A percentile compares a stretch with the other conserved stretches of the same genome.
Evolutionary conservation across 2,888 invertebrate genomes (phyloP).

Genomic region (Agriopis leucophaearia): DNA sequence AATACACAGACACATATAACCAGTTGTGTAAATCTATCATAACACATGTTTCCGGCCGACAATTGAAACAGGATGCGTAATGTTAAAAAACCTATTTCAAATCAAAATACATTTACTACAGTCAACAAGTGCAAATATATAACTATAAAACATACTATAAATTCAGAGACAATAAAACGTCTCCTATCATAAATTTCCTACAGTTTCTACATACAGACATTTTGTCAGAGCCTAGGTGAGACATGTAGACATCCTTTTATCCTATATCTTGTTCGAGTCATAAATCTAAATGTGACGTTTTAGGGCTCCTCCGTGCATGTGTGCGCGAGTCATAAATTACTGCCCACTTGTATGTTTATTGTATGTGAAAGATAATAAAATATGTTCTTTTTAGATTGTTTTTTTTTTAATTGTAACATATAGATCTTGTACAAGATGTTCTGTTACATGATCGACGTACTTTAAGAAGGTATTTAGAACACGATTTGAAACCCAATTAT

Average conservation of each 20-base stretch:
- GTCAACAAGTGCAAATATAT: background rate
- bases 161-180: constrained; percentile 2
- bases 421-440: too few relatives aligned
- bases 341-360: background rate
- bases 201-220: constrained; percentile 3
- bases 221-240: constrained; percentile 21
- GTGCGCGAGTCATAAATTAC: constrained; percentile 9
- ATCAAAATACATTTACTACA: too few relatives aligned
- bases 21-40: too few relatives aligned
- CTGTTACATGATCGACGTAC: too few relatives aligned
- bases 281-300: constrained; percentile 19
- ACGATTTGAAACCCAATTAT: too few relatives aligned
- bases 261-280: constrained; percentile 7
- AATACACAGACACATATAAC: too few relatives aligned
- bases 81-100: too few relatives aligned
- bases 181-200: constrained; percentile 14
- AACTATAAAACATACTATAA: constrained; percentile 5
- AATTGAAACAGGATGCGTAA: too few relatives aligned
- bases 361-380: background rate
- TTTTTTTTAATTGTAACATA: background rate
- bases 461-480: too few relatives aligned
- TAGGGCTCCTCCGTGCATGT: constrained; percentile 9
- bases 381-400: background rate
- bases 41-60: too few relatives aligned
- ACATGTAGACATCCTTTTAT: constrained; percentile 17